Conservation (phyloP, 2,888 invertebrate genomes). For the Drosophila acutilabella region DNA sequence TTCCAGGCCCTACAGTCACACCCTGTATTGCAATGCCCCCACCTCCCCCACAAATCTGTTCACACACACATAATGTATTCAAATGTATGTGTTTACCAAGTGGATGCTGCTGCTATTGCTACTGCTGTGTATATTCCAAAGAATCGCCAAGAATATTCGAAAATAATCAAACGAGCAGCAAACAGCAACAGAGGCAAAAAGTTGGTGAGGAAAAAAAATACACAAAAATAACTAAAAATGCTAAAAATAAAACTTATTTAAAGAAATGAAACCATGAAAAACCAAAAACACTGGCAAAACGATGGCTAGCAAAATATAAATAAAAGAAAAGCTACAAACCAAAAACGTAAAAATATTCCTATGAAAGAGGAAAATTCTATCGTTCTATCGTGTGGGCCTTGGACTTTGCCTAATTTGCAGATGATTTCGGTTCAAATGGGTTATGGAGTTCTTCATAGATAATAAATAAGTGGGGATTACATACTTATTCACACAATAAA, state of each 20-base stretch:
- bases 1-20: slow-evolving; percentile 13
- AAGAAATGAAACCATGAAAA: slow-evolving; percentile 84
- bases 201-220: slow-evolving; percentile 63
- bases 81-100: slow-evolving; percentile 32
- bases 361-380: slow-evolving; percentile 37
- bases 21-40: slow-evolving; percentile 19
- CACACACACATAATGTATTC: slow-evolving; percentile 44
- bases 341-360: slow-evolving; percentile 28
- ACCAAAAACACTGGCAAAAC: slow-evolving; percentile 70
- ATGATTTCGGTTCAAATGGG: slow-evolving; percentile 26
- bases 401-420: slow-evolving; percentile 53
- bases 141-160: slow-evolving; percentile 62
- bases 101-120: slow-evolving; percentile 8
- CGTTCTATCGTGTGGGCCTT: slow-evolving; percentile 23
- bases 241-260: slow-evolving; percentile 84
- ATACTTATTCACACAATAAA: slow-evolving; percentile 11
- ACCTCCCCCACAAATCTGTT: slow-evolving; percentile 55
- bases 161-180: slow-evolving; percentile 60
- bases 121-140: slow-evolving; percentile 63
- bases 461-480: slow-evolving; percentile 1
- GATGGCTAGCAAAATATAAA: slow-evolving; percentile 69
- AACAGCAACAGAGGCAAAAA: slow-evolving; percentile 47
- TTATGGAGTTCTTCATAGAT: slow-evolving; percentile 11
- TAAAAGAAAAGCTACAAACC: slow-evolving; percentile 46
- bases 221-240: slow-evolving; percentile 80